Conservation (phyloP, 2,113 vertebrate species). For the Lasiurus cinereus region DNA sequence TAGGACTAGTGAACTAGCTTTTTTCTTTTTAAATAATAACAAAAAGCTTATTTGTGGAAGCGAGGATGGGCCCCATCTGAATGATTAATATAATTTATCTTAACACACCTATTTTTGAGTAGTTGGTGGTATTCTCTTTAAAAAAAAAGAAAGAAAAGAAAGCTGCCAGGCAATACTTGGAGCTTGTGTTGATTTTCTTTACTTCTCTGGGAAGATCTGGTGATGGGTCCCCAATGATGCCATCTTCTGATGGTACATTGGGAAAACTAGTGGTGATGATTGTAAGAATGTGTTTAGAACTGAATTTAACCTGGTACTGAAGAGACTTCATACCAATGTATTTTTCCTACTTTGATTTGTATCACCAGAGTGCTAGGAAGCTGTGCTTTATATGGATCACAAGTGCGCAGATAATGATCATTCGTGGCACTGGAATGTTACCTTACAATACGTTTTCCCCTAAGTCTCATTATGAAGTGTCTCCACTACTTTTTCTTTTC, state of each 20-base stretch:
- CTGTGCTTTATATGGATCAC: slow-evolving; percentile 13
- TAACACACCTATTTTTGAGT: slow-evolving; percentile 25
- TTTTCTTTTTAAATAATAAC: slow-evolving; percentile 39
- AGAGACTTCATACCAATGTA: slow-evolving; percentile 12
- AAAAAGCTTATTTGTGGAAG: background rate
- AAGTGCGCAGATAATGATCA: slow-evolving; percentile 42
- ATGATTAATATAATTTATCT: slow-evolving; percentile 36
- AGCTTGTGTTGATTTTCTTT: slow-evolving; percentile 37
- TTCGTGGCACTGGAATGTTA: slow-evolving; percentile 26
- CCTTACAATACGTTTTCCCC: slow-evolving; percentile 24
- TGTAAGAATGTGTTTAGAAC: slow-evolving; percentile 43
- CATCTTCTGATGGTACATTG: background rate
- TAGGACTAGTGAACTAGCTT: slow-evolving; percentile 19
- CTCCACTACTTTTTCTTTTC: slow-evolving; percentile 40
- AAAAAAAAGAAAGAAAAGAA: background rate
- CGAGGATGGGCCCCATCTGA: background rate
- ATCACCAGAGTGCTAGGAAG: background rate
- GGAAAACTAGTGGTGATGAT: slow-evolving; percentile 40
- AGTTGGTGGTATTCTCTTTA: slow-evolving; percentile 25
- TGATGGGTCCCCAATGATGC: slow-evolving; percentile 18
- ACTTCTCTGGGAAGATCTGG: slow-evolving; percentile 5
- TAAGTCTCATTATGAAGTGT: background rate
- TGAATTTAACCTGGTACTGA: slow-evolving; percentile 30
- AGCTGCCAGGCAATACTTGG: background rate
- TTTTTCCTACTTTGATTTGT: slow-evolving; percentile 45